Evolutionary conservation across 2,888 invertebrate genomes (phyloP).

Genomic region (Escarpia spicata): DNA sequence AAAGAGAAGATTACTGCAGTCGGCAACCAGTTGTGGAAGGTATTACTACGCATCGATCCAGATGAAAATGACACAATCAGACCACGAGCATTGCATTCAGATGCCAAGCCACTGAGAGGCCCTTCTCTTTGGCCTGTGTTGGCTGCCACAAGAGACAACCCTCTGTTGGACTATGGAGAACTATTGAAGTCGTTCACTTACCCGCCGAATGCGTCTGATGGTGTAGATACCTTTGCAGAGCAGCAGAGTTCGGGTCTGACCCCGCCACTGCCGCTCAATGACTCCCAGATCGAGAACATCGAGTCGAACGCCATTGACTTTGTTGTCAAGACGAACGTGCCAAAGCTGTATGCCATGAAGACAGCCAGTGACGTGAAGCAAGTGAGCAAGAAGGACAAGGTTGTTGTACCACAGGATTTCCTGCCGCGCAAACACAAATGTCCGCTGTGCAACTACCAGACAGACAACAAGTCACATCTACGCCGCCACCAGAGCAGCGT

Average conservation of each 20-base stretch:
- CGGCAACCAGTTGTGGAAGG: slow-evolving; percentile 13
- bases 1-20: not conserved
- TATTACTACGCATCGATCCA: not conserved
- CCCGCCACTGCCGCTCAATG: not conserved
- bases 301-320: slow-evolving; percentile 18
- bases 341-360: not conserved
- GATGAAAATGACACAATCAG: not conserved
- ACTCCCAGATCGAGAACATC: not conserved
- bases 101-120: not conserved
- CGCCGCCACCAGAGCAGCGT: slow-evolving; percentile 42
- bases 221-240: not conserved
- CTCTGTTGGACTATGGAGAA: not conserved
- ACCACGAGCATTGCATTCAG: not conserved
- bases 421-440: slow-evolving; percentile 38
- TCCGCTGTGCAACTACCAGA: slow-evolving; percentile 40
- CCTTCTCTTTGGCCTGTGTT: not conserved
- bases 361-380: not conserved
- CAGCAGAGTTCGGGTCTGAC: not conserved
- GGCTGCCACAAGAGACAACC: not conserved
- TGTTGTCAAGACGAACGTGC: slow-evolving; percentile 22
- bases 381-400: not conserved
- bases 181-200: not conserved
- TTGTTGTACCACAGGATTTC: not conserved
- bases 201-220: not conserved
- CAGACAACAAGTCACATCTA: slow-evolving; percentile 42